phyloP scores from a whole-genome alignment of 2,888 invertebrate species.

The Hemithea aestivaria region DNA sequence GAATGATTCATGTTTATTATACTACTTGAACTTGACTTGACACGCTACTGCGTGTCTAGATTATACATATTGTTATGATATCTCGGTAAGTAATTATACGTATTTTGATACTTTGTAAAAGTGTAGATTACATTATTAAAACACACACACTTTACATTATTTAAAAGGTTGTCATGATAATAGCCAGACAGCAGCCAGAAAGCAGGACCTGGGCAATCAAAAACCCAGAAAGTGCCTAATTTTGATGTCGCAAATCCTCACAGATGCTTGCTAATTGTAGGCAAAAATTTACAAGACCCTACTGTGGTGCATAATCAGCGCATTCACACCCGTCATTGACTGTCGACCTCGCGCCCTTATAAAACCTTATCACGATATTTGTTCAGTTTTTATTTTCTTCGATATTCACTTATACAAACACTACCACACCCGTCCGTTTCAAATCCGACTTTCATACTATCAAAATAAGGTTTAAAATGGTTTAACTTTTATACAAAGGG shows the following conservation, averaged over 20 bases:
- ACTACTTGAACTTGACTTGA: too few relatives aligned
- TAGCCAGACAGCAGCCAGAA: too few relatives aligned
- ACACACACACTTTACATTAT: too few relatives aligned
- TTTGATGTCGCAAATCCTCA: slow-evolving; percentile 28
- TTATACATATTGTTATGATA: too few relatives aligned
- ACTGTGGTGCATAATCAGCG: slow-evolving; percentile 22
- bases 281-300: slow-evolving; percentile 26
- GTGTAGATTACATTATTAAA: too few relatives aligned
- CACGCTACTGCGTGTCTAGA: too few relatives aligned
- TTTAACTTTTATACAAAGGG: slow-evolving; percentile 29
- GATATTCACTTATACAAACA: slow-evolving; percentile 61
- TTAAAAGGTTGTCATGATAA: too few relatives aligned
- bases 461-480: slow-evolving; percentile 32
- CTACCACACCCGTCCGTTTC: slow-evolving; percentile 15
- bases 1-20: too few relatives aligned
- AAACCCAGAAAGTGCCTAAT: too few relatives aligned
- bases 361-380: slow-evolving; percentile 74
- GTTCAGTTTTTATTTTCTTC: slow-evolving; percentile 75
- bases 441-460: slow-evolving; percentile 9
- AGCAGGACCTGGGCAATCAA: too few relatives aligned
- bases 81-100: too few relatives aligned
- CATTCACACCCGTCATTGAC: slow-evolving; percentile 57
- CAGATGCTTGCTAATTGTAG: slow-evolving; percentile 34
- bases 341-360: slow-evolving; percentile 73
- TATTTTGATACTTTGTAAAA: too few relatives aligned